Conservation (phyloP, 2,888 invertebrate genomes). For the Anorthoa munda region DNA sequence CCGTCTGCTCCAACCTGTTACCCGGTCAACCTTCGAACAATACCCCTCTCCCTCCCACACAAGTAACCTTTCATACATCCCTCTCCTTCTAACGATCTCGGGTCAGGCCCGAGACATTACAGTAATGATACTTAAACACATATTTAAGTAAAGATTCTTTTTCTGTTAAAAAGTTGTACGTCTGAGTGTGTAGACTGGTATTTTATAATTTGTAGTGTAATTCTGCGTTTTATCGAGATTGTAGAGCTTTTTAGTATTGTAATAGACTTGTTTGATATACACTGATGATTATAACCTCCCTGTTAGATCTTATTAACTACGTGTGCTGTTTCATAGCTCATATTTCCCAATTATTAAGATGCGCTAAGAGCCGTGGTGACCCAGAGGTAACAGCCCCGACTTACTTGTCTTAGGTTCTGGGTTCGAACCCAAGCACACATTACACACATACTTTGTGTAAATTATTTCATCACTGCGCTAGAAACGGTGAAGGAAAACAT, state of each 20-base stretch:
- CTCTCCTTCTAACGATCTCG: conserved; percentile 79
- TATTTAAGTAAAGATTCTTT: conserved; percentile 89
- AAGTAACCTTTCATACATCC: conserved; percentile 63
- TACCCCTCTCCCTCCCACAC: conserved; percentile 72
- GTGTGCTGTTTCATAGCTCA: not conserved
- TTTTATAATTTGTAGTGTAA: conserved; percentile 68
- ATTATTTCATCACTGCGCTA: no score
- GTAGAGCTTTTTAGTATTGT: conserved; percentile 34
- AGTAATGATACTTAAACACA: conserved; percentile 91
- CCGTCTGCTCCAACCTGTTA: conserved; percentile 89
- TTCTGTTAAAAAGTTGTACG: conserved; percentile 83
- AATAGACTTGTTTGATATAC: conserved; percentile 13
- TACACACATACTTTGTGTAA: no score
- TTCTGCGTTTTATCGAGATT: conserved; percentile 60
- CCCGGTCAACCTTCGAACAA: conserved; percentile 86
- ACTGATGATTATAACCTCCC: conserved; percentile 14
- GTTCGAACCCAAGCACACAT: no score
- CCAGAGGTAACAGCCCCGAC: no score
- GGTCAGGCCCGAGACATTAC: conserved; percentile 88
- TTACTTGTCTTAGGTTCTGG: no score
- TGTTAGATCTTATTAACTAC: not conserved
- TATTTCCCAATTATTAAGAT: no score
- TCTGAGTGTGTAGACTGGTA: conserved; percentile 74
- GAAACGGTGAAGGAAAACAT: no score
- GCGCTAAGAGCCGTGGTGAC: no score